A percentile compares a stretch with the other conserved stretches of the same genome.
phyloP scores from a whole-genome alignment of 2,888 invertebrate species.

The Micoletzkya japonica region DNA sequence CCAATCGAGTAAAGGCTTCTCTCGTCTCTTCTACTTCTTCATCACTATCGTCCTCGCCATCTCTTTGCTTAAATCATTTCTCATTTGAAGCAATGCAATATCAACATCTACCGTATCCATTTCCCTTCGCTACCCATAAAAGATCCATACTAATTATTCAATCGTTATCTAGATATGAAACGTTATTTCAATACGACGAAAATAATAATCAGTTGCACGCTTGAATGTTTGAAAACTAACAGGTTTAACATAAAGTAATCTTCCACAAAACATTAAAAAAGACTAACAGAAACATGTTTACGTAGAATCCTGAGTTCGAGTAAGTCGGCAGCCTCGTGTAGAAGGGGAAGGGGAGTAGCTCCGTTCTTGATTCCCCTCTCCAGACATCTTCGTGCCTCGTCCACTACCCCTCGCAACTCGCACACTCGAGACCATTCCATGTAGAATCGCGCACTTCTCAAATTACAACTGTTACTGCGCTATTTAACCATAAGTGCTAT shows the following conservation, averaged over 20 bases:
- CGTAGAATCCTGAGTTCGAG: constrained; percentile 39
- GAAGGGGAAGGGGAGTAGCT: constrained; percentile 5
- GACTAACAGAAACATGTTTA: background rate
- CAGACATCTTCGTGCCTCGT: constrained; percentile 34
- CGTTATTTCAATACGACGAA: background rate
- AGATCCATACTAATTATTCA: too few relatives aligned
- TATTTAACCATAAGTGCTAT: too few relatives aligned
- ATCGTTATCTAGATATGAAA: background rate
- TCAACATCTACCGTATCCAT: background rate
- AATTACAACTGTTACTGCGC: background rate
- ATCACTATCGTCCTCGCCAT: background rate
- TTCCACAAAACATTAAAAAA: background rate
- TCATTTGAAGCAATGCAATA: background rate
- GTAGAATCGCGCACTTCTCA: constrained; percentile 36
- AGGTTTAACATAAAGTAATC: too few relatives aligned
- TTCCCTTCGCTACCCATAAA: too few relatives aligned
- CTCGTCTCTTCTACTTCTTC: constrained; percentile 15
- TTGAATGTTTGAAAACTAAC: too few relatives aligned
- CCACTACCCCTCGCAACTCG: constrained; percentile 36
- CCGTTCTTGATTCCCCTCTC: constrained; percentile 9
- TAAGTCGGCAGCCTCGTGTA: constrained; percentile 41
- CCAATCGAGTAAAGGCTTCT: constrained; percentile 10
- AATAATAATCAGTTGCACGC: background rate
- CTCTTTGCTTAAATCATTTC: background rate
- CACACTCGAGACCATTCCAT: constrained; percentile 40